These are phyloP conservation scores for Tyrannus savana DNA, from an alignment of 2,113 vertebrate genomes.

Conservation along the genomic window DNA sequence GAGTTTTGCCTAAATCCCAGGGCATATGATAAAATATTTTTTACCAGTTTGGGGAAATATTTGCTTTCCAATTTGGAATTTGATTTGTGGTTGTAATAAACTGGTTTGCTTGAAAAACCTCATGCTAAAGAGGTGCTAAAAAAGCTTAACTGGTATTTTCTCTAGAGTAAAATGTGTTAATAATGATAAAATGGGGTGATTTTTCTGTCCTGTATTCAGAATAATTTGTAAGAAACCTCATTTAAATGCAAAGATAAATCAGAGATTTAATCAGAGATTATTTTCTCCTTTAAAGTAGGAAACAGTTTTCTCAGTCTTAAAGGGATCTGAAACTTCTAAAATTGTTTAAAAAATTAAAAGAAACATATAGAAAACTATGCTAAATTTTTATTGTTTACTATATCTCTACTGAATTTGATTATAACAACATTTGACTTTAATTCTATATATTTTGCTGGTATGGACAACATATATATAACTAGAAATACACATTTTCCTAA, in stretches of 20 bases:
- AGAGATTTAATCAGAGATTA: constrained; percentile 30
- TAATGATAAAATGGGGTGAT: background rate
- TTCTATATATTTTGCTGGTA: background rate
- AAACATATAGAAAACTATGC: background rate
- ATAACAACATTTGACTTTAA: background rate
- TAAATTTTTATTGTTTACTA: background rate
- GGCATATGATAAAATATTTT: background rate
- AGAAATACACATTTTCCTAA: background rate
- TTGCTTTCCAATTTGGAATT: background rate
- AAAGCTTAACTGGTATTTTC: background rate
- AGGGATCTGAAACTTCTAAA: background rate
- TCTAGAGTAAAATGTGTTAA: background rate
- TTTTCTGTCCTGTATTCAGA: background rate
- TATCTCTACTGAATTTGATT: background rate
- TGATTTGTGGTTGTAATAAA: background rate
- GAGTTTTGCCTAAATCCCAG: background rate
- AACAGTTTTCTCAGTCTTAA: background rate
- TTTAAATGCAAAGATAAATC: constrained; percentile 26
- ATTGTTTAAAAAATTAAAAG: background rate
- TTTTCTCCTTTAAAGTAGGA: background rate
- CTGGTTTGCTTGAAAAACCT: background rate
- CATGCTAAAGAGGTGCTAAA: background rate
- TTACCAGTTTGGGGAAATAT: background rate
- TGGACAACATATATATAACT: background rate
- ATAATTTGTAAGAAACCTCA: constrained; percentile 6